Evolutionary conservation across 2,113 vertebrate species (phyloP), one percentile per base, ranked within the genome.

Genomic region (Amia ocellicauda): DNA sequence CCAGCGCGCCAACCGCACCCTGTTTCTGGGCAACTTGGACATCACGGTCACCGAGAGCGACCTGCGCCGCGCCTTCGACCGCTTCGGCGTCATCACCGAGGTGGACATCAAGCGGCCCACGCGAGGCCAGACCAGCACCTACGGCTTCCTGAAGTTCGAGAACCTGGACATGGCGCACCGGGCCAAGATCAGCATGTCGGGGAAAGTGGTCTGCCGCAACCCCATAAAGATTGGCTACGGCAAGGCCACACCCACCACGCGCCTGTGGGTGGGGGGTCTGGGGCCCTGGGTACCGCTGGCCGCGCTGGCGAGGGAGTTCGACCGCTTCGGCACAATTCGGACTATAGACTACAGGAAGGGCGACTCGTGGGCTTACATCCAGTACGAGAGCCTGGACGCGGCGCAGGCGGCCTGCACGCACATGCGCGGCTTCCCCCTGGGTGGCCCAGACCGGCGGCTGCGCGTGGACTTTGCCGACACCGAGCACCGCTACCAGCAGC

Each of bases 111-210:
- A 99, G 68, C 83, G 95, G 67, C 92, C 95, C 1, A 83, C 84
- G 10, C 83, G 93, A 0, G 96, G 95, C 45, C 95, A 99, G 75
- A 93, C 89, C 64, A 96, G 94, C 77, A 98, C 96, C 0, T 99
- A 98, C 36, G 96, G 96, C 29, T 98, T 99, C 76, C 88, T 99
- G 40, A 98, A 98, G 63, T 99, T 95, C 83, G 95, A 98, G 72
- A 99, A 99, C 58, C 85, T 99, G 65, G 96, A 99, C 81, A 99
- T 99, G 96, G 96, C 96, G 0, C 96, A 99, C 65, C 83, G 95
- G 19, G 96, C 96, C 66, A 99, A 98, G 63, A 61, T 98, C n/a
- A 96, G 91, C 63, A 99, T 99, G 96, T 96, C 95, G 2, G 96
- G 94, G 29, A 99, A 99, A 83, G 89, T 96, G 69, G 92, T 99